These are phyloP conservation scores for Gortyna flavago DNA, from an alignment of 2,888 invertebrate species.

Conservation along the genomic window DNA sequence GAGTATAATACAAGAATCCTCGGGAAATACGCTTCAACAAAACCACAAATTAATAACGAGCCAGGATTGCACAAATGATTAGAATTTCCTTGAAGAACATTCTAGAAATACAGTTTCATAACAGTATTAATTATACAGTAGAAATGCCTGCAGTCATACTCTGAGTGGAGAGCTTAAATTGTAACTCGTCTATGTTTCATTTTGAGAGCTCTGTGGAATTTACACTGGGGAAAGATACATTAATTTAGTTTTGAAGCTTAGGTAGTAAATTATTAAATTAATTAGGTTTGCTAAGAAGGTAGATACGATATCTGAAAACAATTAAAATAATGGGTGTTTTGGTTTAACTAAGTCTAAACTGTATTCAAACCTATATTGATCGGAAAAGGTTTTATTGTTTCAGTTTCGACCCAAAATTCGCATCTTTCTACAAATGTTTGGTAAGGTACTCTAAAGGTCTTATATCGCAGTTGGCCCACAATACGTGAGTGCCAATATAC, in stretches of 20 bases:
- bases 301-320: background rate
- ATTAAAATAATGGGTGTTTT: background rate
- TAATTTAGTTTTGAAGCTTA: conserved; percentile 8
- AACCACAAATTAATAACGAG: background rate
- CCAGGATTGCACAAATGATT: background rate
- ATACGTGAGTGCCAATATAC: background rate
- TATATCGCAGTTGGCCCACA: background rate
- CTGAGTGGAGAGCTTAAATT: conserved; percentile 30
- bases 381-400: background rate
- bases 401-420: too few relatives aligned
- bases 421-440: background rate
- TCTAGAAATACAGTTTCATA: conserved; percentile 26
- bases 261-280: background rate
- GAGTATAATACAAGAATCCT: background rate
- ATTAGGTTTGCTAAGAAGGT: background rate
- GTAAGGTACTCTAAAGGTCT: too few relatives aligned
- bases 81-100: conserved; percentile 21
- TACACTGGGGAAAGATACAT: conserved; percentile 2
- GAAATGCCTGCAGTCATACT: conserved; percentile 26
- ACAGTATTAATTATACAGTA: conserved; percentile 24
- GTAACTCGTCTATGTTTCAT: conserved; percentile 20
- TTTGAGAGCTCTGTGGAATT: background rate
- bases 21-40: background rate
- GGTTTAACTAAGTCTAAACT: background rate
- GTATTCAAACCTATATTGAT: background rate